These are phyloP conservation scores for Ophion slaviceki DNA, from an alignment of 2,888 invertebrate genomes.

Conservation along the genomic window DNA sequence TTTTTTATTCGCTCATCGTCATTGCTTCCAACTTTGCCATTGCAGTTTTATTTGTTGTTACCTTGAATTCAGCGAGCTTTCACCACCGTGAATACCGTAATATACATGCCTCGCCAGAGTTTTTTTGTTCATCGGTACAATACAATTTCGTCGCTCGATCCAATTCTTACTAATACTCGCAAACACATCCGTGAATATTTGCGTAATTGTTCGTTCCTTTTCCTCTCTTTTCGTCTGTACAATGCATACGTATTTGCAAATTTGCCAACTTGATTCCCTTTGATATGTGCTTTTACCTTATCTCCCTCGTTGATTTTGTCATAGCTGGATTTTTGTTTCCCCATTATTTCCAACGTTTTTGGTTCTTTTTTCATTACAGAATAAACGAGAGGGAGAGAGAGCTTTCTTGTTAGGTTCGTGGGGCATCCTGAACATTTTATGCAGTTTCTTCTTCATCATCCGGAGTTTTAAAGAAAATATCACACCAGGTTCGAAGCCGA, in stretches of 20 bases:
- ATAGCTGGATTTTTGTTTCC: conserved; percentile 18
- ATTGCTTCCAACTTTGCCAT: conserved; percentile 49
- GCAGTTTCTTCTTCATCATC: neutral
- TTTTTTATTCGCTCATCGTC: conserved; percentile 54
- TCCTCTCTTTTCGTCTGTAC: conserved; percentile 40
- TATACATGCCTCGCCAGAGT: conserved; percentile 67
- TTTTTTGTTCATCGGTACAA: conserved; percentile 46
- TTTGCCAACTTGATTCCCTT: conserved; percentile 55
- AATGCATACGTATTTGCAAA: conserved; percentile 35
- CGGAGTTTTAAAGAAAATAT: conserved; percentile 39
- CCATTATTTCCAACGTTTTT: neutral
- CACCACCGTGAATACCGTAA: conserved; percentile 70
- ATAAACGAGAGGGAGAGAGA: conserved; percentile 15
- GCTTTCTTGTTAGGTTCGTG: conserved; percentile 27
- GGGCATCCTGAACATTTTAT: conserved; percentile 8
- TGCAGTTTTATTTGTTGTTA: conserved; percentile 33
- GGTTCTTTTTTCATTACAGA: conserved; percentile 25
- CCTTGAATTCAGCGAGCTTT: conserved; percentile 63
- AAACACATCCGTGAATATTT: conserved; percentile 43
- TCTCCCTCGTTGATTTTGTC: neutral
- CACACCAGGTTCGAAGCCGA: conserved; percentile 47
- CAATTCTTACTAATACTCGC: conserved; percentile 32
- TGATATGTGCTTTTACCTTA: conserved; percentile 65
- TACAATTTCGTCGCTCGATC: conserved; percentile 47
- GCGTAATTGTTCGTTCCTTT: neutral